Percentiles rank a stretch among this genome's conserved stretches.
Evolutionary conservation across 2,888 invertebrate species (phyloP).

Genomic region (Nemoura dubitans): DNA sequence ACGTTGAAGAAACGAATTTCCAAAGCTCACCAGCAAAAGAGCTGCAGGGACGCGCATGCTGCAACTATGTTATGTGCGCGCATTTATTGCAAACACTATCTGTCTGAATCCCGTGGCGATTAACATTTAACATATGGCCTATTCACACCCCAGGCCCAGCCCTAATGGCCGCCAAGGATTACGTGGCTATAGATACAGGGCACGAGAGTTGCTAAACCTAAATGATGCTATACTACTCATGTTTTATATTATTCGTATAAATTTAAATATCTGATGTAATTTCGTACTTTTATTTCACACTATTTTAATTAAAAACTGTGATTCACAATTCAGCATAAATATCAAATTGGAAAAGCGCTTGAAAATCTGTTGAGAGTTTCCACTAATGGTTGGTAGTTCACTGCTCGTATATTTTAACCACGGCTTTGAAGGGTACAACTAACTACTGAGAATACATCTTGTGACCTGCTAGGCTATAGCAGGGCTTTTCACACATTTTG

Average conservation of each 20-base stretch:
- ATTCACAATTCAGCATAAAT: background rate
- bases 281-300: constrained; percentile 7
- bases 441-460: too few relatives aligned
- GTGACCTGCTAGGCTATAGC: too few relatives aligned
- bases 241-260: constrained; percentile 17
- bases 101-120: background rate
- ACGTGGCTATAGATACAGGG: constrained; percentile 16
- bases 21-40: too few relatives aligned
- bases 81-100: background rate
- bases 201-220: constrained; percentile 8
- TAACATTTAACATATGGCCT: background rate
- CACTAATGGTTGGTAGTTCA: too few relatives aligned
- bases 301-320: background rate
- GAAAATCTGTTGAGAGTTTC: too few relatives aligned
- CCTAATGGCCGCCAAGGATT: constrained; percentile 24
- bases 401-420: too few relatives aligned
- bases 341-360: too few relatives aligned
- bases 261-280: constrained; percentile 5
- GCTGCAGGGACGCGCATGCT: too few relatives aligned
- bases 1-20: too few relatives aligned
- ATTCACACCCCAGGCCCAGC: constrained; percentile 21
- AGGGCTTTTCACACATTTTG: background rate
- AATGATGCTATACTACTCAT: constrained; percentile 18
- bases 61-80: too few relatives aligned
- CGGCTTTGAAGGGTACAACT: too few relatives aligned